Evolutionary conservation across 1,140 invertebrate species (phyloP), one percentile per base, ranked within the genome.

Genomic region (Drosophila tsacasi): DNA sequence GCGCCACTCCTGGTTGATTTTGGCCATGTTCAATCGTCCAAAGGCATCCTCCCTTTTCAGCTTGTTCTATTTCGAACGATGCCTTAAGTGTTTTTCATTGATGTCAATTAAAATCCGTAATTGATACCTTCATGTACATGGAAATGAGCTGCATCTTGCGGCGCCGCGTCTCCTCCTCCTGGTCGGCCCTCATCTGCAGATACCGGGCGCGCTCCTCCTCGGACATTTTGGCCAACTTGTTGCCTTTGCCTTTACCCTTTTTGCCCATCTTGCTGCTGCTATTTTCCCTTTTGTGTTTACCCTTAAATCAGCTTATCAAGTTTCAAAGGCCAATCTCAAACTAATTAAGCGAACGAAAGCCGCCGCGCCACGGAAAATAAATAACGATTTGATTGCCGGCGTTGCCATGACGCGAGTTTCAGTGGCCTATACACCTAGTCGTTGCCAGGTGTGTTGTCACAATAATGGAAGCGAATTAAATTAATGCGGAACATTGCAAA

Each of bases 1-100:
- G 59, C 97, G 94, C 97, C 97, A 97, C 89, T 96, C 95, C 93
- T 97, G 96, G 85, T 97, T 97, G 21, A 97, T 96, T 93, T 97
- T 97, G 0, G 96, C 96, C 69, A 95, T 95, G 90, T 97, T 97
- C 35, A 97, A 93, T 61, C 96, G 95, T 2, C 96, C 94, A 92
- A 96, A 97, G 8, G 95, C 94, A 92, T 97, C 96, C 91, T 97
- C 97, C 50, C 95, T 95, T 91, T 96, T 96, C 8, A 97, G 93
- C 94, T 97, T 97, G 84, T 96, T 97, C 96, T 97, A 83, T 55
- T n/a, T 2, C 2, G 5, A 9, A 5, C 0, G 9, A 21, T 5
- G 6, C 5, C 1, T 13, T 12, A 92, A 93, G 9, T 7, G 7
- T 1, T 9, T 19, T 12, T n/a, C 5, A n/a, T 37, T 55, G 3